Conservation (phyloP, 2,113 vertebrate species). For the Actinemys pallida region DNA sequence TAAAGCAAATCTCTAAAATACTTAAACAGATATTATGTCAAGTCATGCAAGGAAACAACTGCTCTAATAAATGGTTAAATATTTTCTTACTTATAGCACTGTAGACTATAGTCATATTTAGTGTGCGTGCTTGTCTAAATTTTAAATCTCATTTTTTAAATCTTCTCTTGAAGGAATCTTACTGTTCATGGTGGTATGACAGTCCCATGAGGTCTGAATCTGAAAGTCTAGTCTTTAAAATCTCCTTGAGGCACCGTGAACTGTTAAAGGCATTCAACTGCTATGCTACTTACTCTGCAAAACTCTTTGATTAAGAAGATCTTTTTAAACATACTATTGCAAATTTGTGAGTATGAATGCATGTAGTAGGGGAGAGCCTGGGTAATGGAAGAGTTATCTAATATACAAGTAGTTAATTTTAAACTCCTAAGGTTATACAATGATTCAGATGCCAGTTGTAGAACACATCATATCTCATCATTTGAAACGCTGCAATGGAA, state of each 20-base stretch:
- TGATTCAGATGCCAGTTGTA: neutral
- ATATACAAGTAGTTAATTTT: neutral
- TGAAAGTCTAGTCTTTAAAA: slow-evolving; percentile 22
- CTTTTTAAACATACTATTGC: neutral
- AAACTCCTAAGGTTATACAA: neutral
- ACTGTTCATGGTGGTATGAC: neutral
- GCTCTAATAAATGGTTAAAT: slow-evolving; percentile 30
- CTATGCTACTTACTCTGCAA: neutral
- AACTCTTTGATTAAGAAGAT: neutral
- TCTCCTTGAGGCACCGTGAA: neutral
- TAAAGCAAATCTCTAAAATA: slow-evolving; percentile 59
- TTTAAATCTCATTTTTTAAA: slow-evolving; percentile 1
- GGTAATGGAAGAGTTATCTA: neutral
- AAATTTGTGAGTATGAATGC: neutral
- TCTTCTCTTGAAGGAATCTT: slow-evolving; percentile 21
- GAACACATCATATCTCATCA: neutral
- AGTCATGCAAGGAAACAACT: slow-evolving; percentile 32
- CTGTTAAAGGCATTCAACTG: neutral
- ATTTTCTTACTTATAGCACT: slow-evolving; percentile 59
- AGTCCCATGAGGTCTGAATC: neutral
- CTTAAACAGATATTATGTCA: slow-evolving; percentile 46
- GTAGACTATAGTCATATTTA: neutral
- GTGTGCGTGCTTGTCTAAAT: slow-evolving; percentile 1
- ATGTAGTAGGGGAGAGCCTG: neutral
- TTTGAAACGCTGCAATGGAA: neutral